phyloP scores from a whole-genome alignment of 2,113 vertebrate genomes.

The Melospiza georgiana region DNA sequence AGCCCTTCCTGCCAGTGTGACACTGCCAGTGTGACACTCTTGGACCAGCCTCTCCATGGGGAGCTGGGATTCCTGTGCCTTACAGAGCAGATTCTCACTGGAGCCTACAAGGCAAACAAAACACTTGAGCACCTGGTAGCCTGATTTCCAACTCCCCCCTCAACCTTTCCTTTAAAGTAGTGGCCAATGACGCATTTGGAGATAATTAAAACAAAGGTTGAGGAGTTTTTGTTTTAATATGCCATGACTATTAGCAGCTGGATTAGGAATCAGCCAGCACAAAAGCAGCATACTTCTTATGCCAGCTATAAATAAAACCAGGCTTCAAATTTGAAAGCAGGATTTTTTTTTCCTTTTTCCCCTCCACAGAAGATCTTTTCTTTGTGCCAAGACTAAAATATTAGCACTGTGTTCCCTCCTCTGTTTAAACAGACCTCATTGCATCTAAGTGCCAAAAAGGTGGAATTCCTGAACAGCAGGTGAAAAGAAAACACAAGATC shows the following conservation, averaged over 20 bases:
- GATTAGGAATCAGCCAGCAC: background rate
- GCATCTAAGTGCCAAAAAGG: slow-evolving; percentile 17
- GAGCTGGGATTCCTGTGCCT: background rate
- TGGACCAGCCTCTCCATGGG: background rate
- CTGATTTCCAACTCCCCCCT: background rate
- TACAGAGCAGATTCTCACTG: background rate
- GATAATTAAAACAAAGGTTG: background rate
- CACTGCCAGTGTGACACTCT: accelerated
- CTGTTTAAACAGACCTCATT: slow-evolving; percentile 25
- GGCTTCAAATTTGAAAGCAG: background rate
- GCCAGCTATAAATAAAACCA: background rate
- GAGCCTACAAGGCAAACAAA: background rate
- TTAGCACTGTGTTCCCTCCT: background rate
- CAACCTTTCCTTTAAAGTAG: background rate
- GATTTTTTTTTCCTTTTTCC: background rate
- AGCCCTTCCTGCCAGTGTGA: background rate
- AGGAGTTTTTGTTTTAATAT: background rate
- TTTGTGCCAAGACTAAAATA: slow-evolving; percentile 21
- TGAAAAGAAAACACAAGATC: slow-evolving; percentile 52
- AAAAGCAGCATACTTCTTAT: background rate
- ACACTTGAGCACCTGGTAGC: background rate
- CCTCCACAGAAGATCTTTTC: background rate
- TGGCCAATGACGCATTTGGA: background rate
- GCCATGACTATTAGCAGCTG: background rate
- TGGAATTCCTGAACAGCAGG: slow-evolving; percentile 63